Conservation (phyloP, 2,888 invertebrate species). For the Cheilosia soror region DNA sequence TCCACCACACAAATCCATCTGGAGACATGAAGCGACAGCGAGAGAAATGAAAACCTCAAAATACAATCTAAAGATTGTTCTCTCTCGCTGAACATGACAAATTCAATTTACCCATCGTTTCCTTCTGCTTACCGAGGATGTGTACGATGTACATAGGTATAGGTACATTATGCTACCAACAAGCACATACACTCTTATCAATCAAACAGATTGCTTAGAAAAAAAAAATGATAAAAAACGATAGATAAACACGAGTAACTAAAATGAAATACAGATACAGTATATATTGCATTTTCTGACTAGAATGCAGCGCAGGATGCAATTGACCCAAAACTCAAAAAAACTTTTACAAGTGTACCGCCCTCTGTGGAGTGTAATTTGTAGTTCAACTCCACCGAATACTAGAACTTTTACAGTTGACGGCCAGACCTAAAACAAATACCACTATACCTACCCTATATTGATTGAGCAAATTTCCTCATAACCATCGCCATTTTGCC, state of each 20-base stretch:
- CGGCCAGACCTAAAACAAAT: slow-evolving; percentile 69
- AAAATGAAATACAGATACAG: slow-evolving; percentile 40
- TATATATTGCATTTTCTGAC: slow-evolving; percentile 57
- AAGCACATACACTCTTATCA: slow-evolving; percentile 49
- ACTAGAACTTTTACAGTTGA: slow-evolving; percentile 23
- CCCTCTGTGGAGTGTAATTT: not conserved
- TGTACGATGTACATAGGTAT: not conserved
- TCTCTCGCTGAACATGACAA: slow-evolving; percentile 77
- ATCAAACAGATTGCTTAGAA: slow-evolving; percentile 64
- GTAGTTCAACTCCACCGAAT: not conserved
- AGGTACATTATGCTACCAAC: not conserved
- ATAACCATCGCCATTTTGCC: not conserved
- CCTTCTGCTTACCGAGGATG: slow-evolving; percentile 23
- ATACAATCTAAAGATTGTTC: slow-evolving; percentile 68
- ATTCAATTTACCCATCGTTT: slow-evolving; percentile 77
- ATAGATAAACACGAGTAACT: slow-evolving; percentile 37
- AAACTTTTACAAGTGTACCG: slow-evolving; percentile 58
- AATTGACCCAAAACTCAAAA: slow-evolving; percentile 70
- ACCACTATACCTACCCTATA: slow-evolving; percentile 31
- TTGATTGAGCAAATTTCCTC: slow-evolving; percentile 67
- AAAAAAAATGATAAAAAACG: slow-evolving; percentile 45
- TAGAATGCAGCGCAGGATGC: slow-evolving; percentile 32
- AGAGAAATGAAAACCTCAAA: slow-evolving; percentile 63
- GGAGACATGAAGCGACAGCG: slow-evolving; percentile 25
- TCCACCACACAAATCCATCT: slow-evolving; percentile 34